Base-by-base conservation (phyloP, 2,113 vertebrate genomes). In the Stegastes partitus region DNA sequence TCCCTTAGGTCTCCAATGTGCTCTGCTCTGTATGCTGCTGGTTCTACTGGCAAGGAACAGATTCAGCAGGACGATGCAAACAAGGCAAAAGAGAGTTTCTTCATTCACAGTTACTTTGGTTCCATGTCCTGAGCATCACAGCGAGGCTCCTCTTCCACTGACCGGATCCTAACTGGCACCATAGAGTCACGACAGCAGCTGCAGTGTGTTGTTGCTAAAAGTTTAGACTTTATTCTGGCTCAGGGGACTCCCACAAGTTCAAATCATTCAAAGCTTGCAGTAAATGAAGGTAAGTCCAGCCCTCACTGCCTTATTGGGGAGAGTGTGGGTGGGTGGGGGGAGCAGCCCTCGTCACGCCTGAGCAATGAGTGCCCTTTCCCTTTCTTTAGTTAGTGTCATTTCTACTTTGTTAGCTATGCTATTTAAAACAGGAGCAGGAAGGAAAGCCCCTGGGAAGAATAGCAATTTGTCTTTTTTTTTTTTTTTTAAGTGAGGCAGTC, bases 261-360 rank as follows among this genome's bases (percentile, higher is more conserved):
- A 22, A 88, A 67, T 64, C 81, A 81, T 82, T 68, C 81, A 55
- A 9, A 64, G 69, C 68, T 62, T 19, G 49, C 21, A 72, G 63
- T 66, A 82, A 84, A 79, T 67, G 80, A 76, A 62, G 44, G 25
- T 4, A 82, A 47, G 86, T 59, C 82, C 89, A 42, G 70, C 89
- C 90, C 88, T 57, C 77, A 64, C 89, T 87, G 75, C 87, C 87
- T 87, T 82, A 89, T 81, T 85, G 68, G 56, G 67, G 68, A 57
- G 77, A 63, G 75, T 34, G 82, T 77, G 82, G 82, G 89, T 63
- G 85, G 79, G 79, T 58, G 68, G 58, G 67, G 54, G 37, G 51
- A 26, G 57, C 49, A 55, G 50, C 53, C n/a, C 59, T 22, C 8
- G 11, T 62, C 26, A 65, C 25, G 42, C 74, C 11, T 55, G 51